Conservation (phyloP, 2,797 vertebrate genomes). For the Aythya fuligula region DNA sequence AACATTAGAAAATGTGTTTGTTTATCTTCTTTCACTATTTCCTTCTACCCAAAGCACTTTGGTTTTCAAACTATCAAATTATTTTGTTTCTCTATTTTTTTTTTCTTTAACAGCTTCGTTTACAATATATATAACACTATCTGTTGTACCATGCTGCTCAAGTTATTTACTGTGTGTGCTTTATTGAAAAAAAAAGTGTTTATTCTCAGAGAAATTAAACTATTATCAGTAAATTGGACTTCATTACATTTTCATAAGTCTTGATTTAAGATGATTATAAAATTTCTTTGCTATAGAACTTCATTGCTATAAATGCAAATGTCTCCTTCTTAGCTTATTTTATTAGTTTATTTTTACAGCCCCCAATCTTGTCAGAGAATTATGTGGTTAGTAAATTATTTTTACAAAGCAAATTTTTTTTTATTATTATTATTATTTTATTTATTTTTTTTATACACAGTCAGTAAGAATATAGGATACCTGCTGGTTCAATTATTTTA, state of each 20-base stretch:
- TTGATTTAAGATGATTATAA: conserved; percentile 64
- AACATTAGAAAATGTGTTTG: not conserved
- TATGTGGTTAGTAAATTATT: conserved; percentile 39
- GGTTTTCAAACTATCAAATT: not conserved
- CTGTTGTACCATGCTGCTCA: not conserved
- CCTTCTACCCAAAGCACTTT: not conserved
- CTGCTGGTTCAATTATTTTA: conserved; percentile 43
- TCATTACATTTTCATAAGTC: conserved; percentile 57
- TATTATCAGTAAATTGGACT: conserved; percentile 52
- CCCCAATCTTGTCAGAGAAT: not conserved
- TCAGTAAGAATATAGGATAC: not conserved
- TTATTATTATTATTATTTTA: not conserved
- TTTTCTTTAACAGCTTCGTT: conserved; percentile 5
- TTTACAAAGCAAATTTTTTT: not conserved
- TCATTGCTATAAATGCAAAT: conserved; percentile 26
- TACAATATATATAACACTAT: not conserved
- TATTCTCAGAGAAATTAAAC: conserved; percentile 46
- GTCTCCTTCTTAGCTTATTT: not conserved
- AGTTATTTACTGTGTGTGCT: conserved; percentile 34
- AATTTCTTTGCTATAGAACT: not conserved
- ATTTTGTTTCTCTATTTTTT: not conserved
- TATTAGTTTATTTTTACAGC: conserved; percentile 19
- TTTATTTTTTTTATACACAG: not conserved
- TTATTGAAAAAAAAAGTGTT: conserved; percentile 25
- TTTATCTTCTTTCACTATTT: conserved; percentile 18